phyloP scores from a whole-genome alignment of 2,113 vertebrate species.

The Macquaria ambigua region DNA sequence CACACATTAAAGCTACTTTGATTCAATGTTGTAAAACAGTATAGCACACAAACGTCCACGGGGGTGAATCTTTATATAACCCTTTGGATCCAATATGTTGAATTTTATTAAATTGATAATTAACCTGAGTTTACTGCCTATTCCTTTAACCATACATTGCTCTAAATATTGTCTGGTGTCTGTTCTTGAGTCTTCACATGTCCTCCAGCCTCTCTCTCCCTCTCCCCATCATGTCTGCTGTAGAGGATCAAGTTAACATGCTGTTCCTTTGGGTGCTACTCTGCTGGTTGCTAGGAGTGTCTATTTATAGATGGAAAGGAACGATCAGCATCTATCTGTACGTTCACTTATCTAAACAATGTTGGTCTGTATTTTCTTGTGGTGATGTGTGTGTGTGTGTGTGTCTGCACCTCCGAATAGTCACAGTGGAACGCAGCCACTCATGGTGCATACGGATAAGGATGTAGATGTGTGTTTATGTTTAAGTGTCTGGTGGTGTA shows the following conservation, averaged over 20 bases:
- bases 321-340: constrained; percentile 65
- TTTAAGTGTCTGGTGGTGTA: constrained; percentile 3
- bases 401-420: constrained; percentile 29
- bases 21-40: not conserved
- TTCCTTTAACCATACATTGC: not conserved
- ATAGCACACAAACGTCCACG: not conserved
- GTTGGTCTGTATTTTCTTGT: constrained; percentile 33
- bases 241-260: constrained; percentile 60
- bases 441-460: constrained; percentile 19
- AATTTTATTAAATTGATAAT: constrained; percentile 15
- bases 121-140: not conserved
- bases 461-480: not conserved
- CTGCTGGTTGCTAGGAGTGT: constrained; percentile 61
- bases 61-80: not conserved
- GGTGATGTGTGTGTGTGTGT: constrained; percentile 13
- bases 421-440: constrained; percentile 24
- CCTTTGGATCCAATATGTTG: not conserved
- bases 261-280: constrained; percentile 65
- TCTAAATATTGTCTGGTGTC: constrained; percentile 4
- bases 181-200: constrained; percentile 27
- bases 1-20: not conserved
- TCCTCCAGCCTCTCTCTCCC: not conserved
- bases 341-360: constrained; percentile 70
- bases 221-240: constrained; percentile 43
- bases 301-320: constrained; percentile 75